These are phyloP conservation scores for Chironomus tepperi DNA, from an alignment of 1,140 invertebrate genomes.

Conservation along the genomic window DNA sequence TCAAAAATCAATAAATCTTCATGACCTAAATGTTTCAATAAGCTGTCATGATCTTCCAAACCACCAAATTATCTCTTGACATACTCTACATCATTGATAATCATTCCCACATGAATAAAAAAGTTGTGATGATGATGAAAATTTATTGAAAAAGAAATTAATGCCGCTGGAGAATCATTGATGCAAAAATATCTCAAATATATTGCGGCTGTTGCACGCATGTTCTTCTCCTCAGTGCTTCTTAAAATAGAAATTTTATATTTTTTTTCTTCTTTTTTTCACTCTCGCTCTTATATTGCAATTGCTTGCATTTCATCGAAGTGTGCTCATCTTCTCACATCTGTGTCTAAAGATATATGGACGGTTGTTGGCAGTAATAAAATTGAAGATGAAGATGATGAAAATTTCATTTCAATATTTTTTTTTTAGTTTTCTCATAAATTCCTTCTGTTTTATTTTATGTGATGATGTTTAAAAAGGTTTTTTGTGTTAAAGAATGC, in stretches of 20 bases:
- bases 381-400: not conserved
- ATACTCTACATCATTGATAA: not conserved
- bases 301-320: slow-evolving; percentile 12
- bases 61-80: not conserved
- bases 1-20: too few species aligned
- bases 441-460: slow-evolving; percentile 9
- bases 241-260: not conserved
- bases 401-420: not conserved
- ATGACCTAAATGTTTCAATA: too few species aligned
- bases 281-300: not conserved
- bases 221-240: not conserved
- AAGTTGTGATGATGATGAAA: not conserved
- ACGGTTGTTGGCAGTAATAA: not conserved
- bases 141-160: not conserved
- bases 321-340: slow-evolving; percentile 6
- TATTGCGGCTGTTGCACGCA: too few species aligned
- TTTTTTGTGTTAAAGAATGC: not conserved
- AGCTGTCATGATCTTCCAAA: too few species aligned
- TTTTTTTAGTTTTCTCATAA: not conserved
- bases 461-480: not conserved
- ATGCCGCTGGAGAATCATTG: slow-evolving; percentile 3
- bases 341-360: not conserved
- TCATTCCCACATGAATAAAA: not conserved
- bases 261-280: slow-evolving; percentile 1
- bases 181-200: not conserved